phyloP scores from a whole-genome alignment of 2,888 invertebrate species.

The Embidobia sp. region DNA sequence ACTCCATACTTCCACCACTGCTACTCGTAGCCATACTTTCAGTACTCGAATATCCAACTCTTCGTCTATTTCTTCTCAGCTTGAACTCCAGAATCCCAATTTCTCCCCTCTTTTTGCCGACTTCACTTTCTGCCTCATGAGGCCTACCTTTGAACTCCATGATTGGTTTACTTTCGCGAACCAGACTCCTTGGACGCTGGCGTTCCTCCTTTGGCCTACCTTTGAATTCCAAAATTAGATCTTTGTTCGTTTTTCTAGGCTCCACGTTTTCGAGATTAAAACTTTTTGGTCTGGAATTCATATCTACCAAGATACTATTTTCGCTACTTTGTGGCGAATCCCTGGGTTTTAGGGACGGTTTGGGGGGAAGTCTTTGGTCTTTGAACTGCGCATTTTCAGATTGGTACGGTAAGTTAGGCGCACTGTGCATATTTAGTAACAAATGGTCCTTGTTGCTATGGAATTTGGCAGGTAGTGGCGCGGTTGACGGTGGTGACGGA shows the following conservation, averaged over 20 bases:
- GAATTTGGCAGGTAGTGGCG: constrained; percentile 91
- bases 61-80: constrained; percentile 84
- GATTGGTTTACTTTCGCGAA: constrained; percentile 84
- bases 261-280: constrained; percentile 81
- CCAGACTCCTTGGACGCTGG: constrained; percentile 77
- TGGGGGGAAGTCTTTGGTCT: constrained; percentile 88
- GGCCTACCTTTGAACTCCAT: constrained; percentile 89
- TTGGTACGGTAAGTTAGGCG: constrained; percentile 88
- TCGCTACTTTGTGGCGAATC: constrained; percentile 85
- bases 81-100: constrained; percentile 84
- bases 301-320: constrained; percentile 86
- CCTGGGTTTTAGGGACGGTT: constrained; percentile 86
- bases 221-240: constrained; percentile 85
- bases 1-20: constrained; percentile 94
- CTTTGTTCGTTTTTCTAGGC: constrained; percentile 84
- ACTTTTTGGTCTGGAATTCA: constrained; percentile 81
- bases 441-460: constrained; percentile 85
- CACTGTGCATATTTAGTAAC: constrained; percentile 88
- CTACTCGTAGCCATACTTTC: constrained; percentile 94
- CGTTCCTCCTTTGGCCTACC: constrained; percentile 84
- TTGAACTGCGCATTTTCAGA: constrained; percentile 86
- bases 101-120: constrained; percentile 77
- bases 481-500: constrained; percentile 92
- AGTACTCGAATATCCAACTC: constrained; percentile 88
- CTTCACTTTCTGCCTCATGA: constrained; percentile 74